Conservation (phyloP, 2,888 invertebrate genomes). For the Rhaphigaster nebulosa region DNA sequence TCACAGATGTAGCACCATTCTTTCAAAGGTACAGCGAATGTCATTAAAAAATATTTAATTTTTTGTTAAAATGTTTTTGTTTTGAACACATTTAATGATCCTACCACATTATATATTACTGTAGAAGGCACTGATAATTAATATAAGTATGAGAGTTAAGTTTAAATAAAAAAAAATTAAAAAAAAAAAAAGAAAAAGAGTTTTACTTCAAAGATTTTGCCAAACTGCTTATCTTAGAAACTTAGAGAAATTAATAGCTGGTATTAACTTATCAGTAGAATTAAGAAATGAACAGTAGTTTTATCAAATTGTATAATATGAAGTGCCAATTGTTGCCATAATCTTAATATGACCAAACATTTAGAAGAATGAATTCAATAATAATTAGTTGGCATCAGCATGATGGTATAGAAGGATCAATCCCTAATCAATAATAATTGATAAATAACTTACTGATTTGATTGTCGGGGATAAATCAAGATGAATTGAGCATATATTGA, state of each 20-base stretch:
- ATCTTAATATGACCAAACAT: background rate
- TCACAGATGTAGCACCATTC: slow-evolving; percentile 77
- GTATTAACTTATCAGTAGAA: background rate
- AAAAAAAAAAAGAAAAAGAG: background rate
- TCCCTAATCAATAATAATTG: background rate
- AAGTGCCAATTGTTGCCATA: background rate
- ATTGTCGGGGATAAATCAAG: background rate
- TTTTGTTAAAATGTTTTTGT: slow-evolving; percentile 1
- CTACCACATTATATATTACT: too few species aligned
- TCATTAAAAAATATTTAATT: slow-evolving; percentile 30
- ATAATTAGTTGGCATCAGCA: too few species aligned
- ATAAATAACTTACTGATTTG: background rate
- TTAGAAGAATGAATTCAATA: background rate
- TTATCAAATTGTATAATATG: background rate
- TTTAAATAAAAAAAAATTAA: background rate
- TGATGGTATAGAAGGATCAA: too few species aligned
- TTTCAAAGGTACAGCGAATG: slow-evolving; percentile 75
- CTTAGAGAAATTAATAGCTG: background rate
- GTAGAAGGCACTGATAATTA: background rate
- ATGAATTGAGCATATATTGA: background rate
- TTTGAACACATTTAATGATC: background rate
- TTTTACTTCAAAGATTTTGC: background rate
- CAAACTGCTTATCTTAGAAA: background rate
- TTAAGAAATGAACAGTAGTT: background rate
- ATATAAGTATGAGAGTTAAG: background rate